Evolutionary conservation across 2,113 vertebrate species (phyloP).

Genomic region (Tricholaema leucomelas): DNA sequence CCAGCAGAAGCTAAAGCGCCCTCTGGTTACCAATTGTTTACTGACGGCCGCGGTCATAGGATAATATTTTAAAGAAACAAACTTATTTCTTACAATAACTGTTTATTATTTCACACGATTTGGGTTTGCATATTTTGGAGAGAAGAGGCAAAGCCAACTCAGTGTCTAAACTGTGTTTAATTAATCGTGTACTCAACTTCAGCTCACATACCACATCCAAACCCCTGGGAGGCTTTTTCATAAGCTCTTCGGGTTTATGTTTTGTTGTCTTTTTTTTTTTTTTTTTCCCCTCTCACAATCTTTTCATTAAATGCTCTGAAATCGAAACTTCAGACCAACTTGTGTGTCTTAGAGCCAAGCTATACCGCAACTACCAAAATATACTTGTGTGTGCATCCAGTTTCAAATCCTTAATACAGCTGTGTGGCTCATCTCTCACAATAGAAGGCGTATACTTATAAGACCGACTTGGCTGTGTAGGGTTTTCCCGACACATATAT

Average conservation of each 20-base stretch:
- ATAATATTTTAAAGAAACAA: constrained; percentile 51
- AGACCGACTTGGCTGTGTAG: background rate
- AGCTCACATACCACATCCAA: constrained; percentile 45
- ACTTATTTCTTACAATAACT: constrained; percentile 60
- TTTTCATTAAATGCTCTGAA: constrained; percentile 49
- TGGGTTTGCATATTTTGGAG: constrained; percentile 40
- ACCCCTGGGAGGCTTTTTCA: constrained; percentile 49
- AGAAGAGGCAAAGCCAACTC: constrained; percentile 17
- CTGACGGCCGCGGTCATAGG: constrained; percentile 30
- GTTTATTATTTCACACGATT: constrained; percentile 65
- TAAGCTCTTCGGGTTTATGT: constrained; percentile 48
- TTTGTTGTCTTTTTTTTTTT: background rate
- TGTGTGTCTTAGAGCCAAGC: background rate
- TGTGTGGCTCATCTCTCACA: background rate
- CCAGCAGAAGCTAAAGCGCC: constrained; percentile 22
- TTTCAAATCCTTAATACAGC: constrained; percentile 1
- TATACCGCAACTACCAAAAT: background rate
- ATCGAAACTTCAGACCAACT: background rate
- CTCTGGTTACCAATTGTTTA: constrained; percentile 60
- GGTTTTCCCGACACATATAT: constrained; percentile 5
- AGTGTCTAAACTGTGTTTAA: constrained; percentile 62
- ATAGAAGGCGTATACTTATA: background rate
- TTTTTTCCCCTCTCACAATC: background rate
- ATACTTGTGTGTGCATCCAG: background rate
- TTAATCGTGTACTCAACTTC: constrained; percentile 58